A percentile compares a stretch with the other conserved stretches of the same genome.
Conservation (phyloP, 2,888 invertebrate genomes). For the Lithosia quadra region DNA sequence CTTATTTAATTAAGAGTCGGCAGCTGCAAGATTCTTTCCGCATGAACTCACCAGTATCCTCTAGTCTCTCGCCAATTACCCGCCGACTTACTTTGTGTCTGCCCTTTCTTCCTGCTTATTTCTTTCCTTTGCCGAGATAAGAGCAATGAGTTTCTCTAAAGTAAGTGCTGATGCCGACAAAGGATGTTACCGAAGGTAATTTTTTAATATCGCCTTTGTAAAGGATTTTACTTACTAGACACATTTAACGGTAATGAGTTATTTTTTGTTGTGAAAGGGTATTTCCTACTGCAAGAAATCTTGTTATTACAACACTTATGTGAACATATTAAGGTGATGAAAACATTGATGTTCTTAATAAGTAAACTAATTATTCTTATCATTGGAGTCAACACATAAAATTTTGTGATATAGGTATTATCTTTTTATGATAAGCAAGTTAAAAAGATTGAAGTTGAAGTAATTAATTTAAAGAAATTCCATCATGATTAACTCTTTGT, state of each 20-base stretch:
- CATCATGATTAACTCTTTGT: too few species aligned
- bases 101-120: slow-evolving; percentile 42
- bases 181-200: slow-evolving; percentile 26
- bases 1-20: slow-evolving; percentile 60
- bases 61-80: slow-evolving; percentile 67
- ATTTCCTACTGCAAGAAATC: not conserved
- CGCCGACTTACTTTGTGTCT: slow-evolving; percentile 52
- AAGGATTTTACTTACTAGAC: not conserved
- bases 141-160: slow-evolving; percentile 55
- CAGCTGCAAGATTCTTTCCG: slow-evolving; percentile 64
- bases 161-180: slow-evolving; percentile 48
- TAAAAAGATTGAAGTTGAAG: too few species aligned
- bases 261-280: not conserved
- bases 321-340: not conserved
- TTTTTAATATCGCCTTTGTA: slow-evolving; percentile 31
- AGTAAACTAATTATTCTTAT: not conserved
- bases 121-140: slow-evolving; percentile 52
- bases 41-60: slow-evolving; percentile 59
- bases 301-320: not conserved
- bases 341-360: not conserved
- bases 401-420: too few species aligned
- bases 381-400: not conserved
- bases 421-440: too few species aligned
- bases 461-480: too few species aligned
- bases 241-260: not conserved